A percentile compares a stretch with the other conserved stretches of the same genome.
These are phyloP conservation scores for Drosophila infuscata DNA, from an alignment of 2,888 invertebrate genomes.

Conservation along the genomic window DNA sequence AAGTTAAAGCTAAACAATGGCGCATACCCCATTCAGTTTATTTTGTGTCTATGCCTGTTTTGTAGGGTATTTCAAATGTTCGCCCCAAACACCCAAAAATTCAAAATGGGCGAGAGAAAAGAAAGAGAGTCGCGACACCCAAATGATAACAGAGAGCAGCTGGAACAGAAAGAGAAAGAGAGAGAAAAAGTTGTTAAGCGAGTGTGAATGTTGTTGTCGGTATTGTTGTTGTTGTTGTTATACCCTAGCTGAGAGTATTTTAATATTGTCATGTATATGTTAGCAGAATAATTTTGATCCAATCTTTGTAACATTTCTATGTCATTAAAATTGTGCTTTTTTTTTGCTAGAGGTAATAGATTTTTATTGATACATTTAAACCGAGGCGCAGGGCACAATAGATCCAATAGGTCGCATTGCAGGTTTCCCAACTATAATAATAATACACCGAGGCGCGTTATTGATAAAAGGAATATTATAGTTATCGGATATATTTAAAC, in stretches of 20 bases:
- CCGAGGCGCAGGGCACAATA: too few species aligned
- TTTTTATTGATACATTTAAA: neutral
- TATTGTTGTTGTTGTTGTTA: constrained; percentile 8
- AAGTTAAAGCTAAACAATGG: neutral
- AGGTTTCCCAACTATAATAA: too few species aligned
- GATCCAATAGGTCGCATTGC: too few species aligned
- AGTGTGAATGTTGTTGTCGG: constrained; percentile 30
- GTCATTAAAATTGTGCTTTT: neutral
- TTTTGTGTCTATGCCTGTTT: neutral
- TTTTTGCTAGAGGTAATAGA: neutral
- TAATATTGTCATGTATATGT: neutral
- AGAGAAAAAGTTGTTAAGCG: constrained; percentile 31
- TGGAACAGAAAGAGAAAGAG: neutral
- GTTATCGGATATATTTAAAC: neutral
- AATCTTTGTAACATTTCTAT: neutral
- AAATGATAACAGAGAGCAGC: constrained; percentile 65
- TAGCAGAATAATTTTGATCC: neutral
- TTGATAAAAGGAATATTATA: neutral
- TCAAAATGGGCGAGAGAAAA: constrained; percentile 3
- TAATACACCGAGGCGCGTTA: too few species aligned
- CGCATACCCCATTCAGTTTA: neutral
- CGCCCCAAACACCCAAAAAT: constrained; percentile 9
- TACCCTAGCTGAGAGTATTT: neutral
- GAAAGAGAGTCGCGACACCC: constrained; percentile 4
- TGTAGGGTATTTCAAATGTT: constrained; percentile 1